Conservation (phyloP, 2,113 vertebrate genomes). For the Myotis yumanensis region DNA sequence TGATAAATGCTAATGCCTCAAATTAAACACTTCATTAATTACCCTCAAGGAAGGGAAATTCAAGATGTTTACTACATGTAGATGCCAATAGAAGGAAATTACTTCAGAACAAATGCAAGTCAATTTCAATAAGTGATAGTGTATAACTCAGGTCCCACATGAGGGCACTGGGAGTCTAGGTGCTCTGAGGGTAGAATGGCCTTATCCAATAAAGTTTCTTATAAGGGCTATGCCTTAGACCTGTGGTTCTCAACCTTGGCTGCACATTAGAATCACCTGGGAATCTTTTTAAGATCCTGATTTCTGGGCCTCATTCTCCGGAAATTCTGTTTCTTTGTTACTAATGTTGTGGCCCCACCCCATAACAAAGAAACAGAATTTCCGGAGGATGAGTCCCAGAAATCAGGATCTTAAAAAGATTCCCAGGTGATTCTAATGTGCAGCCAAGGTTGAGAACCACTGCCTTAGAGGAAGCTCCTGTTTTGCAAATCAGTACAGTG, state of each 20-base stretch:
- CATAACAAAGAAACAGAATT: no score
- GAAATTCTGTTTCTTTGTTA: no score
- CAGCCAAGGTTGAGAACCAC: no score
- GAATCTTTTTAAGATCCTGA: no score
- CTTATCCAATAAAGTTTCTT: background rate
- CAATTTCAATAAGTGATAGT: background rate
- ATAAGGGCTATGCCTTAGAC: background rate
- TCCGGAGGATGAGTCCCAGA: no score
- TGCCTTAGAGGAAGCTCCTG: background rate
- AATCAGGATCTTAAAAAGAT: no score
- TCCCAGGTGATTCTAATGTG: no score
- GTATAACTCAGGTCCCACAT: background rate
- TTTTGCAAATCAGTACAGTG: background rate
- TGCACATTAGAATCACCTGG: no score
- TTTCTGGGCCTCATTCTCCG: no score
- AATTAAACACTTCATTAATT: constrained; percentile 37
- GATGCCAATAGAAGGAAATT: background rate
- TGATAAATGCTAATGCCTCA: constrained; percentile 33
- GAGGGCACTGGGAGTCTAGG: background rate
- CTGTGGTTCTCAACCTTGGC: no score
- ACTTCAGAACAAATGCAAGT: background rate
- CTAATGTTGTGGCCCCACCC: no score
- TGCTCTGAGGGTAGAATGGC: background rate
- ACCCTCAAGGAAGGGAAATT: background rate
- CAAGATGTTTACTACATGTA: constrained; percentile 4